phyloP scores from a whole-genome alignment of 30 jellyfish, hydroid and myxozoan species.

The Nemopilema nomurai region DNA sequence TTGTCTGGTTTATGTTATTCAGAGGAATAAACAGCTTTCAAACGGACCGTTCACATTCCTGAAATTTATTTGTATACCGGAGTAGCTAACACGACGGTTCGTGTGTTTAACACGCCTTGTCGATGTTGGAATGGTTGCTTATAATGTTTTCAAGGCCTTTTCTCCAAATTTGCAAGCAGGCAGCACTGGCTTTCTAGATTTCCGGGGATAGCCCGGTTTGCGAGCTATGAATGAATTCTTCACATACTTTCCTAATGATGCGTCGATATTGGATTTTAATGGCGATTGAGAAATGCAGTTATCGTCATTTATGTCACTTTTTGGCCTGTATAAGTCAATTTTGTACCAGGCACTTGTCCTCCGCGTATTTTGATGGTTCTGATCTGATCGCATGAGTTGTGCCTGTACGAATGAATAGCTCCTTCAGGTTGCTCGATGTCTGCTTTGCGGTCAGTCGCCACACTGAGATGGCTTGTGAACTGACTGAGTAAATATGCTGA shows the following conservation, averaged over 20 bases:
- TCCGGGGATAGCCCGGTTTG: slow-evolving; percentile 81
- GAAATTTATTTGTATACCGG: not conserved
- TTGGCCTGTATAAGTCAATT: not conserved
- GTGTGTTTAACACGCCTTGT: not conserved
- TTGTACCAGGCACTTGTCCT: not conserved
- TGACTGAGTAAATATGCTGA: slow-evolving; percentile 44
- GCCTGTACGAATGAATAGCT: not conserved
- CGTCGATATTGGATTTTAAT: slow-evolving; percentile 31
- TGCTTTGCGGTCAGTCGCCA: slow-evolving; percentile 42
- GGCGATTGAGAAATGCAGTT: slow-evolving; percentile 4
- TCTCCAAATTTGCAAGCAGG: slow-evolving; percentile 9
- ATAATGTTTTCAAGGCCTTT: not conserved
- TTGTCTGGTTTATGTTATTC: not conserved
- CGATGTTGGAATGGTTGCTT: not conserved
- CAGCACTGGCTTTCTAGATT: slow-evolving; percentile 40
- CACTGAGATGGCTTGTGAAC: slow-evolving; percentile 45
- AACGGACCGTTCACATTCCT: slow-evolving; percentile 13
- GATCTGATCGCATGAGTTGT: not conserved
- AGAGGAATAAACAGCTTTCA: not conserved
- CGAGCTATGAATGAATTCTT: slow-evolving; percentile 59
- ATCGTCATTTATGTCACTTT: not conserved
- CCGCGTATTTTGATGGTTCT: not conserved
- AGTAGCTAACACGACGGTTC: not conserved
- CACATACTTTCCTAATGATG: slow-evolving; percentile 49
- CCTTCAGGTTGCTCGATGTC: not conserved